A percentile compares a stretch with the other conserved stretches of the same genome.
Evolutionary conservation across 2,888 invertebrate genomes (phyloP).

Genomic region (Dasypolia templi): DNA sequence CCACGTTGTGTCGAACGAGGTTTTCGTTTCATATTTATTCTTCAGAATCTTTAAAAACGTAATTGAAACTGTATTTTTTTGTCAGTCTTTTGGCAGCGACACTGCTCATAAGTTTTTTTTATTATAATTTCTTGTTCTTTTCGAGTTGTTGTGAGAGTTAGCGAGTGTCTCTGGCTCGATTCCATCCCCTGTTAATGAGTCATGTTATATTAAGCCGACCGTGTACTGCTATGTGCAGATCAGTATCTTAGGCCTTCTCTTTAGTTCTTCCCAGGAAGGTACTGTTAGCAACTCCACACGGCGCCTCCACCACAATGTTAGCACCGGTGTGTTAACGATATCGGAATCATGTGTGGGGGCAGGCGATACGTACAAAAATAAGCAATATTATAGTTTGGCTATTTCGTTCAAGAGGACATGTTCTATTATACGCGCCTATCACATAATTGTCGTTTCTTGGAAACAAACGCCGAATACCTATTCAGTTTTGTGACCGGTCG

Average conservation of each 20-base stretch:
- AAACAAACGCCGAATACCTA: not conserved
- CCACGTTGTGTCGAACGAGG: not conserved
- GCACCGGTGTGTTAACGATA: not conserved
- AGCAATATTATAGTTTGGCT: not conserved
- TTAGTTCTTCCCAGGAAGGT: not conserved
- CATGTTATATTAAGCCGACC: constrained; percentile 9
- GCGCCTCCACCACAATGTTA: not conserved
- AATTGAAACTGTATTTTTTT: constrained; percentile 15
- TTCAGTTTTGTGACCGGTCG: not conserved
- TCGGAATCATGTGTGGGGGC: not conserved
- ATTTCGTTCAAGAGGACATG: not conserved
- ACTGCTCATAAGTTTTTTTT: constrained; percentile 7
- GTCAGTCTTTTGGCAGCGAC: constrained; percentile 32
- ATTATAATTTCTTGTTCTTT: constrained; percentile 17
- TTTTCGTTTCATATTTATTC: not conserved
- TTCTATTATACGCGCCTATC: not conserved
- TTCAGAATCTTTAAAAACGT: not conserved
- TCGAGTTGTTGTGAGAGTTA: too few relatives aligned
- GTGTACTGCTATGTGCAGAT: not conserved
- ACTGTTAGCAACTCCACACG: not conserved
- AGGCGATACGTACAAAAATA: not conserved
- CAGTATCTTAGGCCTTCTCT: not conserved
- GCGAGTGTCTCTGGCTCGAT: constrained; percentile 13
- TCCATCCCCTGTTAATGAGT: constrained; percentile 30
- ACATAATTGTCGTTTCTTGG: not conserved